phyloP scores from a whole-genome alignment of 2,113 vertebrate genomes.

The Galeopterus variegatus region DNA sequence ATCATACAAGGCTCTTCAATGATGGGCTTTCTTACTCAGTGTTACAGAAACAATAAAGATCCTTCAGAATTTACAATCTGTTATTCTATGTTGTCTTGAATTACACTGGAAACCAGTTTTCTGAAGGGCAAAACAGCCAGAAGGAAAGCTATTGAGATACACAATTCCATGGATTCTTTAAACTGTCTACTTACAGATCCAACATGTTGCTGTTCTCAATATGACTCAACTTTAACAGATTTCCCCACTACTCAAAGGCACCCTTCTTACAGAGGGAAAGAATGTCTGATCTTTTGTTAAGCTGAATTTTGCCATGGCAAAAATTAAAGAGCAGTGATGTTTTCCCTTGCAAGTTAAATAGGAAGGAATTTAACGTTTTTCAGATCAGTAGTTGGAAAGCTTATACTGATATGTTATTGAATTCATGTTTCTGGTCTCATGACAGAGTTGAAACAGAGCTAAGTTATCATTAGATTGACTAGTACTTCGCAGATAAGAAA shows the following conservation, averaged over 20 bases:
- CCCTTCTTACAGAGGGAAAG: neutral
- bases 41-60: neutral
- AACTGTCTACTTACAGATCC: neutral
- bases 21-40: neutral
- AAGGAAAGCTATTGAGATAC: neutral
- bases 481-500: neutral
- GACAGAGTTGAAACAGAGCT: neutral
- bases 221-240: neutral
- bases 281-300: neutral
- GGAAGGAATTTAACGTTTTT: neutral
- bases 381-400: neutral
- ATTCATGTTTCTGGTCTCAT: neutral
- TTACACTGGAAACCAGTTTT: constrained; percentile 30
- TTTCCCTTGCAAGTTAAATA: neutral
- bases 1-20: neutral
- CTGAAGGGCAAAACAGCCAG: neutral
- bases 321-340: neutral
- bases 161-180: neutral
- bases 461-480: too few species aligned
- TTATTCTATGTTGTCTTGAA: constrained; percentile 19
- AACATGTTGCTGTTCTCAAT: neutral
- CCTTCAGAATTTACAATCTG: neutral
- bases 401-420: neutral
- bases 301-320: neutral
- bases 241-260: neutral